Conservation (phyloP, 1,140 invertebrate species). For the Diabrotica undecimpunctata region DNA sequence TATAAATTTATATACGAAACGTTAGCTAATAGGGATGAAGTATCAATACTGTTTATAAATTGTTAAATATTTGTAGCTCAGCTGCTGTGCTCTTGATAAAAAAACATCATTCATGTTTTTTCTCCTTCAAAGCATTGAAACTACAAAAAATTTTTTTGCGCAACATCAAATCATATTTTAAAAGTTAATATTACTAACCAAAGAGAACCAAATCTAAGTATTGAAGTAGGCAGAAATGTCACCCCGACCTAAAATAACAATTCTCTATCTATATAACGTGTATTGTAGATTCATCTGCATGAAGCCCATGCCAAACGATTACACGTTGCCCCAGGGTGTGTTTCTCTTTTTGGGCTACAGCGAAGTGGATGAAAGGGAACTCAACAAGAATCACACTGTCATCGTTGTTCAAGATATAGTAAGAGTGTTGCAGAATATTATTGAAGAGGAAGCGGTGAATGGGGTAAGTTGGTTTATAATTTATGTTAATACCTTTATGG, state of each 20-base stretch:
- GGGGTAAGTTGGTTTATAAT: slow-evolving; percentile 52
- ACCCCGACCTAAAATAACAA: not conserved
- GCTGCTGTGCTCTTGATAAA: too few relatives aligned
- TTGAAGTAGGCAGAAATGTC: not conserved
- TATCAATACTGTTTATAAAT: too few relatives aligned
- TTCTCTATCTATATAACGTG: not conserved
- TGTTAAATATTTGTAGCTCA: too few relatives aligned
- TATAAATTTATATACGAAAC: too few relatives aligned
- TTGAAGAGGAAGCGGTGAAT: slow-evolving; percentile 66
- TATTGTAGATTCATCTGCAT: slow-evolving; percentile 73
- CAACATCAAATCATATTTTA: too few relatives aligned
- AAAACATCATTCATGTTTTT: too few relatives aligned
- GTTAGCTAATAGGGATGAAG: too few relatives aligned
- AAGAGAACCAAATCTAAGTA: not conserved
- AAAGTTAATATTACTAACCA: too few relatives aligned
- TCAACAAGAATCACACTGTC: slow-evolving; percentile 73
- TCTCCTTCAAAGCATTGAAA: too few relatives aligned
- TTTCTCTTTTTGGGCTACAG: slow-evolving; percentile 86
- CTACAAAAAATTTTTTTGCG: too few relatives aligned
- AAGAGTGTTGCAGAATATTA: slow-evolving; percentile 70
- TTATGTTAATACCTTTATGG: too few relatives aligned
- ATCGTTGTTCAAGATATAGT: slow-evolving; percentile 77
- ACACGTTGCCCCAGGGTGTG: slow-evolving; percentile 73
- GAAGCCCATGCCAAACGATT: slow-evolving; percentile 76
- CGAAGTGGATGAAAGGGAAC: slow-evolving; percentile 72